Conservation (phyloP, 2,888 invertebrate species). For the Amphipoea lucens region DNA sequence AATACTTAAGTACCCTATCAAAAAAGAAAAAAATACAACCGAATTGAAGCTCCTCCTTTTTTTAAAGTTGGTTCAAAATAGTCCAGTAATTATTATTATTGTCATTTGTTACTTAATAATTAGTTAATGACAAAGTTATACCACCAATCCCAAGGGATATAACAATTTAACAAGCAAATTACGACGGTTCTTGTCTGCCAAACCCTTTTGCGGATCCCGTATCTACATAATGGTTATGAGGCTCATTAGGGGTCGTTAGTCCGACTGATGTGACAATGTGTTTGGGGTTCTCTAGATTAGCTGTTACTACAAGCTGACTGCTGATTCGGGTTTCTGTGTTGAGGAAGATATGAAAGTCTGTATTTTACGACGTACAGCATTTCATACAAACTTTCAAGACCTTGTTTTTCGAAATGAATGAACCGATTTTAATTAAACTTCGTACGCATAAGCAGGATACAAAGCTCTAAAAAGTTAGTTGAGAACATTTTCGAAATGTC, state of each 20-base stretch:
- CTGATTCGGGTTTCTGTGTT: background rate
- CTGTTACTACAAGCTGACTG: background rate
- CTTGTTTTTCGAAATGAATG: too few relatives aligned
- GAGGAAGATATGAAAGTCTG: background rate
- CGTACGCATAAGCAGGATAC: too few relatives aligned
- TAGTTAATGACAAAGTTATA: background rate
- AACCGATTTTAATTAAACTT: too few relatives aligned
- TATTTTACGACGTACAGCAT: too few relatives aligned
- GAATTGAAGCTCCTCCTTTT: too few relatives aligned
- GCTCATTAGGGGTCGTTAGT: slow-evolving; percentile 29
- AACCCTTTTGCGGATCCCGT: background rate
- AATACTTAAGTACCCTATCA: too few relatives aligned
- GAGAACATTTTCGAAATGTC: too few relatives aligned
- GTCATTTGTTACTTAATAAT: background rate
- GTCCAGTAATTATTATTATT: background rate
- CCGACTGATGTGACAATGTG: slow-evolving; percentile 24
- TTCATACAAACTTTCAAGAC: too few relatives aligned
- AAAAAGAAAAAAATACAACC: too few relatives aligned
- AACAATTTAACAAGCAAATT: slow-evolving; percentile 16
- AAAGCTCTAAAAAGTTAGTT: too few relatives aligned
- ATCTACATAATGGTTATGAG: slow-evolving; percentile 26
- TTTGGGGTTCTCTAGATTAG: slow-evolving; percentile 24
- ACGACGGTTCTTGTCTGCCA: background rate
- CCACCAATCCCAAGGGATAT: background rate
- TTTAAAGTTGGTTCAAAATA: too few relatives aligned